Percentiles rank a stretch among this genome's conserved stretches.
These are phyloP conservation scores for Tiphia femorata DNA, from an alignment of 2,888 invertebrate genomes.

Conservation along the genomic window DNA sequence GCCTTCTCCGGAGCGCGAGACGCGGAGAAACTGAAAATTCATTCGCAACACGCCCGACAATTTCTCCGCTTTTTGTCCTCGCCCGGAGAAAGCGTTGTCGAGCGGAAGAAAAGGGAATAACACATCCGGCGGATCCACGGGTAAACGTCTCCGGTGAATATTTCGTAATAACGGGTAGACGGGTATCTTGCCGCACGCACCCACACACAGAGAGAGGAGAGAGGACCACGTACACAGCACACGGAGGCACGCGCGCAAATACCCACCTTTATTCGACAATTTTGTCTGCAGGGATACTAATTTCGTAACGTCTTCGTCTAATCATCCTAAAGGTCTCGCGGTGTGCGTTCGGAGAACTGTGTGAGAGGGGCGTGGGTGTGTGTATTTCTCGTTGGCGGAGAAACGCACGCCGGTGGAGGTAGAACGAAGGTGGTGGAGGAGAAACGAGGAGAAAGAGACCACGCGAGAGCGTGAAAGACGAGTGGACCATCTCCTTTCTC, in stretches of 20 bases:
- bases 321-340: slow-evolving; percentile 58
- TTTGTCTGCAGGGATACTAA: slow-evolving; percentile 52
- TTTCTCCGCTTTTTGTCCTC: no score
- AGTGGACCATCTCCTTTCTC: no score
- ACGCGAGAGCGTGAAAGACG: slow-evolving; percentile 16
- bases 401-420: slow-evolving; percentile 2
- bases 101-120: neutral
- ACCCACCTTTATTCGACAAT: slow-evolving; percentile 45
- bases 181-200: slow-evolving; percentile 7
- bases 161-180: slow-evolving; percentile 7
- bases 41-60: no score
- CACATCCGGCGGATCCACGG: neutral
- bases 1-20: neutral
- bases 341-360: no score
- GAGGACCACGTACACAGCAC: no score
- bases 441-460: slow-evolving; percentile 10
- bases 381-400: slow-evolving; percentile 4
- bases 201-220: no score
- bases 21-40: neutral
- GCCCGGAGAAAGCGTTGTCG: neutral
- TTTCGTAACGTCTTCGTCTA: slow-evolving; percentile 58
- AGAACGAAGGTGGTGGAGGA: slow-evolving; percentile 23
- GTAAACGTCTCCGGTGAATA: neutral
- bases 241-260: slow-evolving; percentile 22
- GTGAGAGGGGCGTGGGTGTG: no score